Conservation (phyloP, 2,888 invertebrate species). For the Argyresthia albistria region DNA sequence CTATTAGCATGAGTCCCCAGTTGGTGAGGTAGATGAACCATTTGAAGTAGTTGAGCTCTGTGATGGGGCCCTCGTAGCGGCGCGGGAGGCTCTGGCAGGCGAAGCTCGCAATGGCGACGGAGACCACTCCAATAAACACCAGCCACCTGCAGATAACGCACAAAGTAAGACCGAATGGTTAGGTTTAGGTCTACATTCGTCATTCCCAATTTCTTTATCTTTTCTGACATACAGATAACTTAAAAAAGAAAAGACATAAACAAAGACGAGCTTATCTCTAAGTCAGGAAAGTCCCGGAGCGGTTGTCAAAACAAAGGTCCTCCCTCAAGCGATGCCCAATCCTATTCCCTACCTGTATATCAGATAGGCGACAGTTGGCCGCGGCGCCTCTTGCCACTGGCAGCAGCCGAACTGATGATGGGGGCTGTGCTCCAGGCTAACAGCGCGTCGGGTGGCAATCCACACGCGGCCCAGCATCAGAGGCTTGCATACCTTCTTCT, state of each 20-base stretch:
- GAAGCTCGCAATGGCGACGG: slow-evolving; percentile 57
- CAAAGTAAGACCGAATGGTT: neutral
- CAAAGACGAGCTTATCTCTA: too few relatives aligned
- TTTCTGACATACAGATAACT: too few relatives aligned
- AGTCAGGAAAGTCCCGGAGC: too few relatives aligned
- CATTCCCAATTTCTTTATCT: too few relatives aligned
- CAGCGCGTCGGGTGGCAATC: slow-evolving; percentile 46
- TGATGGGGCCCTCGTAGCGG: slow-evolving; percentile 38
- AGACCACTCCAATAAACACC: slow-evolving; percentile 59
- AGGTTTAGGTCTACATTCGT: too few relatives aligned
- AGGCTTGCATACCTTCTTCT: slow-evolving; percentile 53
- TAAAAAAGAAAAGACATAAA: too few relatives aligned
- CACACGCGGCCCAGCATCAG: slow-evolving; percentile 50
- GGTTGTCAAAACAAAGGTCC: too few relatives aligned
- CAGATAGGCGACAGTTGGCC: slow-evolving; percentile 60
- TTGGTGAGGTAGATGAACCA: slow-evolving; percentile 84
- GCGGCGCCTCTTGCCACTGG: slow-evolving; percentile 72
- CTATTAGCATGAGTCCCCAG: slow-evolving; percentile 77
- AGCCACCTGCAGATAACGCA: slow-evolving; percentile 65
- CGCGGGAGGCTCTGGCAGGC: slow-evolving; percentile 47
- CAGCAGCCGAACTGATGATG: slow-evolving; percentile 58
- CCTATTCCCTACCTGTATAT: slow-evolving; percentile 64
- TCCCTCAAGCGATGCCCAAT: too few relatives aligned
- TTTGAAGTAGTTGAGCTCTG: slow-evolving; percentile 63
- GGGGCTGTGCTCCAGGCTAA: slow-evolving; percentile 48